Percentiles rank a stretch among this genome's conserved stretches.
Conservation (phyloP, 1,140 invertebrate genomes). For the Nymphalis io region DNA sequence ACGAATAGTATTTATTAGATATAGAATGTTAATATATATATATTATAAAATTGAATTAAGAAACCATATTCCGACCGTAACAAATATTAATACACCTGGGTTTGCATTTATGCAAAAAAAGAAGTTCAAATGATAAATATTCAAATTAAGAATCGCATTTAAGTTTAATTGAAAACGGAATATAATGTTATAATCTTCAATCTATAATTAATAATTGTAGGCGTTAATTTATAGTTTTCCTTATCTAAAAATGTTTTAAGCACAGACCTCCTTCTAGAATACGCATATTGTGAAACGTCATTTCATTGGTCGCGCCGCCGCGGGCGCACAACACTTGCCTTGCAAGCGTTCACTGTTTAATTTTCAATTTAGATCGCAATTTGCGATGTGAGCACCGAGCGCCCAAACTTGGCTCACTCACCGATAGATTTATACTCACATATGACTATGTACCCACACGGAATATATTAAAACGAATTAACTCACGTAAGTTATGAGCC, state of each 20-base stretch:
- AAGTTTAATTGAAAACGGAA: background rate
- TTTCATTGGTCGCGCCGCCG: conserved; percentile 43
- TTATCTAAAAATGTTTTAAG: conserved; percentile 22
- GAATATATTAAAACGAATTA: conserved; percentile 75
- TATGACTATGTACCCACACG: conserved; percentile 56
- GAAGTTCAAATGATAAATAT: background rate
- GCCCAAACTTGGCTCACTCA: conserved; percentile 72
- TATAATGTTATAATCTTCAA: background rate
- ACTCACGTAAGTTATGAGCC: conserved; percentile 68
- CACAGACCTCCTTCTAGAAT: conserved; percentile 12
- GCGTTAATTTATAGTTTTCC: conserved; percentile 11
- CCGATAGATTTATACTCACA: conserved; percentile 75
- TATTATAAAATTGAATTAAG: conserved; percentile 6
- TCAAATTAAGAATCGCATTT: background rate
- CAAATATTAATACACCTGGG: background rate
- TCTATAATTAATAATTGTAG: conserved; percentile 5
- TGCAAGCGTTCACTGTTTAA: conserved; percentile 73
- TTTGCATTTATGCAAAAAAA: background rate
- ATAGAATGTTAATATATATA: too few species aligned
- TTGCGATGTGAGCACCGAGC: conserved; percentile 73
- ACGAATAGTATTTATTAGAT: too few species aligned
- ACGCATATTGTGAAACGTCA: conserved; percentile 23
- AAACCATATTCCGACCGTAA: background rate
- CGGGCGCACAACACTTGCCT: conserved; percentile 43
- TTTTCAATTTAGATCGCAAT: conserved; percentile 82